These are phyloP conservation scores for Vulpes lagopus DNA, from an alignment of 2,113 vertebrate species.

Conservation along the genomic window DNA sequence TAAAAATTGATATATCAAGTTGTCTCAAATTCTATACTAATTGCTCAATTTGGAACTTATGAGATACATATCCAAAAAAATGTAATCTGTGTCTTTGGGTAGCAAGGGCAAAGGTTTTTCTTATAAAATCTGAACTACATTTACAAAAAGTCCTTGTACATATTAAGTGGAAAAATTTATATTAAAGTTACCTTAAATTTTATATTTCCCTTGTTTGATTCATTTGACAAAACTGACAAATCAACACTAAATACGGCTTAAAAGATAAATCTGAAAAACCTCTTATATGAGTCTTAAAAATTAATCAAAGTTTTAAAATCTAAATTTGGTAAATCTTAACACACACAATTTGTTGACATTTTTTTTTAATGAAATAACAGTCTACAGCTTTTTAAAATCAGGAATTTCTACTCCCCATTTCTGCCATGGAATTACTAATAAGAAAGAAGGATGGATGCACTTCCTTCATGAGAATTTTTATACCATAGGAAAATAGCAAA, in stretches of 20 bases:
- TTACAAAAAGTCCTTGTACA: not conserved
- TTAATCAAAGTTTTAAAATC: not conserved
- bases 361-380: not conserved
- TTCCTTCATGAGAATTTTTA: conserved; percentile 44
- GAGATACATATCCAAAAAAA: not conserved
- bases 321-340: not conserved
- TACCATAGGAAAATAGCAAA: not conserved
- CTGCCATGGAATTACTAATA: not conserved
- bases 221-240: not conserved
- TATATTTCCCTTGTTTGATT: conserved; percentile 25
- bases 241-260: not conserved
- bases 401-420: not conserved
- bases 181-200: not conserved
- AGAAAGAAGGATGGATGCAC: not conserved
- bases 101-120: not conserved
- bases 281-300: not conserved
- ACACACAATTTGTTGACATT: not conserved
- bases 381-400: not conserved
- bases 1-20: not conserved
- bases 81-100: not conserved
- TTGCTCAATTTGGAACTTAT: not conserved
- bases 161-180: not conserved
- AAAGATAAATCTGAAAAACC: not conserved
- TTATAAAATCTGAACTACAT: conserved; percentile 24
- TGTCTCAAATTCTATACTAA: not conserved